These are phyloP conservation scores for Choreutis nemorana DNA, from an alignment of 2,888 invertebrate species.

Conservation along the genomic window DNA sequence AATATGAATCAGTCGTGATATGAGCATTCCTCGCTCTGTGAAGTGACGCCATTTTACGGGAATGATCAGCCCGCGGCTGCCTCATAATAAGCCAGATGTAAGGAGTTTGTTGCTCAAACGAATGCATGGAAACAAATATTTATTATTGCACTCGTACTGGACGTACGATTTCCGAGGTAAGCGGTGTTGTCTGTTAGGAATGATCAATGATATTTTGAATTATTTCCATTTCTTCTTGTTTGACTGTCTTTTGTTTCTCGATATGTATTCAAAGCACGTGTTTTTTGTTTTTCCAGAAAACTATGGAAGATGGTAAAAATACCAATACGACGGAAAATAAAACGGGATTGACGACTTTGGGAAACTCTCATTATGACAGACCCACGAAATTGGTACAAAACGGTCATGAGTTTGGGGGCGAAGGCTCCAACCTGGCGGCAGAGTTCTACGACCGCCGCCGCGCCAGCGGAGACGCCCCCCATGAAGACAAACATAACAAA, in stretches of 20 bases:
- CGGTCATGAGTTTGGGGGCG: slow-evolving; percentile 42
- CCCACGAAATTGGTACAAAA: slow-evolving; percentile 43
- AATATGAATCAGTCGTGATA: slow-evolving; percentile 42
- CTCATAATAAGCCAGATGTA: slow-evolving; percentile 59
- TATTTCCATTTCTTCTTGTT: slow-evolving; percentile 49
- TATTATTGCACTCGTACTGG: slow-evolving; percentile 61
- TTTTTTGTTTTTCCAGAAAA: slow-evolving; percentile 53
- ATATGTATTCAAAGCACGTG: slow-evolving; percentile 44
- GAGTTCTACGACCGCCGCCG: slow-evolving; percentile 26
- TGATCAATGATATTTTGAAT: slow-evolving; percentile 36
- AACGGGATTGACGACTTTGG: slow-evolving; percentile 35
- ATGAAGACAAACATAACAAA: slow-evolving; percentile 39
- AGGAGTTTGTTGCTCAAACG: slow-evolving; percentile 52
- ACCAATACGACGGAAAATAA: slow-evolving; percentile 51
- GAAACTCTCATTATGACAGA: slow-evolving; percentile 41
- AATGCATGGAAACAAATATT: slow-evolving; percentile 59
- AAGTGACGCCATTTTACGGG: slow-evolving; percentile 69
- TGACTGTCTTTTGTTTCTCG: slow-evolving; percentile 61
- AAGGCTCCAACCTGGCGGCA: slow-evolving; percentile 26
- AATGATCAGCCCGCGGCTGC: slow-evolving; percentile 66
- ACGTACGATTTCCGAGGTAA: slow-evolving; percentile 63
- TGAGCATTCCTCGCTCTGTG: slow-evolving; percentile 56
- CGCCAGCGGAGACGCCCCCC: slow-evolving; percentile 24
- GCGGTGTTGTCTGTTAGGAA: slow-evolving; percentile 27
- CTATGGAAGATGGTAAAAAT: slow-evolving; percentile 66